phyloP scores from a whole-genome alignment of 2,113 vertebrate species.

The Sinocyclocheilus anophthalmus region DNA sequence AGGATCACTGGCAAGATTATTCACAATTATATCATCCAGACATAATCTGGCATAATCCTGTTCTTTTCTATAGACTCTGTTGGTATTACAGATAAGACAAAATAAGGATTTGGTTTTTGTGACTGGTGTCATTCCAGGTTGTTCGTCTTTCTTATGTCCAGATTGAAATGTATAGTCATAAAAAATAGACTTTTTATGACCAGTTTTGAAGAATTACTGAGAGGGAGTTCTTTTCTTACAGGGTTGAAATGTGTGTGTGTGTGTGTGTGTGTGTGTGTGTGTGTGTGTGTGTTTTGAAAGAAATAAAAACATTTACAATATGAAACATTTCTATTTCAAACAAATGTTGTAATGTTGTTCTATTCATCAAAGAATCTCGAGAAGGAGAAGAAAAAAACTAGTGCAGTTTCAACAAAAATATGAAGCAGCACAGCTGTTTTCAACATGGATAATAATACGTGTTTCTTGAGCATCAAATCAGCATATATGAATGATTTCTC shows the following conservation, averaged over 20 bases:
- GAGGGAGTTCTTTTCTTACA: not conserved
- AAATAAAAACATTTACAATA: too few relatives aligned
- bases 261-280: too few relatives aligned
- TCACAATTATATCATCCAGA: conserved; percentile 28
- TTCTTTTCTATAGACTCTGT: not conserved
- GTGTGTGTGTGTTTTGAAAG: too few relatives aligned
- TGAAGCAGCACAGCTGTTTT: too few relatives aligned
- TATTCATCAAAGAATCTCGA: too few relatives aligned
- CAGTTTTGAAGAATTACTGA: not conserved
- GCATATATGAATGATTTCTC: not conserved
- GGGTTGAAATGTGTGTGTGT: too few relatives aligned
- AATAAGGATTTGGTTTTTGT: not conserved
- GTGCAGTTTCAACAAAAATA: too few relatives aligned
- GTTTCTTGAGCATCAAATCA: too few relatives aligned
- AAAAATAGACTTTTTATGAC: not conserved
- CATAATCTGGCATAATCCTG: conserved; percentile 30
- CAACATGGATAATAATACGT: not conserved
- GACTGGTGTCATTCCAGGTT: not conserved
- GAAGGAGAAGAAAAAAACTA: too few relatives aligned
- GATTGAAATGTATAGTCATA: not conserved
- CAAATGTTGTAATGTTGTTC: too few relatives aligned
- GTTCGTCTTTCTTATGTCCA: not conserved
- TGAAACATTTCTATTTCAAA: too few relatives aligned
- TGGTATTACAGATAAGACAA: not conserved
- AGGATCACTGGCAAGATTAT: conserved; percentile 20